Base-by-base conservation (phyloP, 2,888 invertebrate genomes). In the Drosophila merina region DNA sequence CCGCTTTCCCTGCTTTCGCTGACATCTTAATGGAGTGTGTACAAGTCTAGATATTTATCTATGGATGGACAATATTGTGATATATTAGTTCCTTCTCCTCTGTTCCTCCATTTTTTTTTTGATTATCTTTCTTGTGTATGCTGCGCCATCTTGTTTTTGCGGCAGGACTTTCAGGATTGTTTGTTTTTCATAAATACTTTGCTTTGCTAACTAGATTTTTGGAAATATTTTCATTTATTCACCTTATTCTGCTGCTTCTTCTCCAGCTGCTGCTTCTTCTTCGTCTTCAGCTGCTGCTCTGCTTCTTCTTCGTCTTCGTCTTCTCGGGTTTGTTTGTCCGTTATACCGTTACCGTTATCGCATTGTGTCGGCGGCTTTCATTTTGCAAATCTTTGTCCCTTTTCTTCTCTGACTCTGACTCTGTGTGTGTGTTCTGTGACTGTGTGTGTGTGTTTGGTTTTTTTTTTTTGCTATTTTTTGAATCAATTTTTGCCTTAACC, bases 341-440 rank as follows among this genome's bases (percentile, higher is more conserved):
- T 60, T 59, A 28, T 60, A 33, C 58, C 74, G 48, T 68, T 60
- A 33, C 58, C 74, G 48, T 68, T 71, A 50, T 59, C 71, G 64
- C 56, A 55, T 60, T 68, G 52, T 56, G 42, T 45, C 49, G 56
- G 20, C 49, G 56, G 20, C 49, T 58, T 64, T 47, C 58, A 70
- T 72, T 45, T 57, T 72, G 20, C 59, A 10, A 72, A 82, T 85
- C 74, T 76, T 76, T 62, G 67, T 71, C 63, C 52, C 45, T 71
- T 57, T 62, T 55, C 36, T 58, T 31, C 49, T 54, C 52, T 45
- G 25, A 12, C 31, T 64, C 33, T 51, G 30, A 14, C 14, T 20
- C 20, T 20, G 20, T 20, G 20, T 20, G 20, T 20, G 20, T 20
- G 20, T 20, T 20, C 20, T 54, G 49, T 48, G 50, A 36, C 5